Evolutionary conservation across 2,113 vertebrate species (phyloP).

Genomic region (Microtus oregoni): DNA sequence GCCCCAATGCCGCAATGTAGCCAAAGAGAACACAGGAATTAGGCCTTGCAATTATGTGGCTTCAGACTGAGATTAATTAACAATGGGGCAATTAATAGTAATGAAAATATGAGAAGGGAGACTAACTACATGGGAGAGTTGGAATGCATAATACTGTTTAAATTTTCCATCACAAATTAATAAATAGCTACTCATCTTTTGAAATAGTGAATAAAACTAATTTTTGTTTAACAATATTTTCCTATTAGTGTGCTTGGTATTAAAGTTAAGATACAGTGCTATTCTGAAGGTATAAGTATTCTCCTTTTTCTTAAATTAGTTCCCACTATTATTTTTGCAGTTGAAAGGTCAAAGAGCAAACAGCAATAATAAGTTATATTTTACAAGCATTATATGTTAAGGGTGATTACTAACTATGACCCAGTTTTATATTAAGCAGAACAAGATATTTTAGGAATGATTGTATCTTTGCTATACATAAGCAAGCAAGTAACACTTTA

Average conservation of each 20-base stretch:
- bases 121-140: not conserved
- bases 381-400: conserved; percentile 18
- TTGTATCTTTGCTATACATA: conserved; percentile 4
- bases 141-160: not conserved
- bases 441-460: conserved; percentile 4
- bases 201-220: conserved; percentile 27
- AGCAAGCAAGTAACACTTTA: conserved; percentile 39
- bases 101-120: not conserved
- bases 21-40: not conserved
- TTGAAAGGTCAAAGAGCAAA: not conserved
- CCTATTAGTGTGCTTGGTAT: not conserved
- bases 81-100: not conserved
- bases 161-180: not conserved
- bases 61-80: not conserved
- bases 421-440: not conserved
- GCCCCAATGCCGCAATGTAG: not conserved
- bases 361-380: not conserved
- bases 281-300: not conserved
- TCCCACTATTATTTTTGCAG: not conserved
- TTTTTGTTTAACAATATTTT: not conserved
- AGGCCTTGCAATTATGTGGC: not conserved
- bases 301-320: not conserved
- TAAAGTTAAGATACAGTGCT: not conserved
- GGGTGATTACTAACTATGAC: not conserved
- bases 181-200: not conserved